These are phyloP conservation scores for Drosophila atripex DNA, from an alignment of 2,888 invertebrate species.

Conservation along the genomic window DNA sequence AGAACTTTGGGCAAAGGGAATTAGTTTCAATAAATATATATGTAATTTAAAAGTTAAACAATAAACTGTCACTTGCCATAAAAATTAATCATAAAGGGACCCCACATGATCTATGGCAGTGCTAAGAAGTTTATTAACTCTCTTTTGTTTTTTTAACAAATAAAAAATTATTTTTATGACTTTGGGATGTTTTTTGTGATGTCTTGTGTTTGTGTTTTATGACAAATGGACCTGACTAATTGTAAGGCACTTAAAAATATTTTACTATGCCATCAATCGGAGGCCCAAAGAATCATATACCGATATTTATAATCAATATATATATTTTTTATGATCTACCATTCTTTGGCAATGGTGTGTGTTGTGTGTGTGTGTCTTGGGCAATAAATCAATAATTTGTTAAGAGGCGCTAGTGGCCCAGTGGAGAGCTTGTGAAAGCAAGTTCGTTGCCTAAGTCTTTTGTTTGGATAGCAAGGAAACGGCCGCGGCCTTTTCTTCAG, in stretches of 20 bases:
- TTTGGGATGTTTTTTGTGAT: slow-evolving; percentile 13
- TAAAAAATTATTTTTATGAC: slow-evolving; percentile 14
- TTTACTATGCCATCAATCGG: slow-evolving; percentile 35
- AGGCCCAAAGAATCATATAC: neutral
- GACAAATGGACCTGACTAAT: slow-evolving; percentile 69
- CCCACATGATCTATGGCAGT: slow-evolving; percentile 15
- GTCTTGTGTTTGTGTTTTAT: slow-evolving; percentile 52
- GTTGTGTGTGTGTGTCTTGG: slow-evolving; percentile 32
- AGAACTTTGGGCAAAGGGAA: neutral
- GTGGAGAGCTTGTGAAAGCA: slow-evolving; percentile 67
- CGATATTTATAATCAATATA: slow-evolving; percentile 28
- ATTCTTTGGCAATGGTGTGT: slow-evolving; percentile 23
- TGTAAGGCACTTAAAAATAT: slow-evolving; percentile 66
- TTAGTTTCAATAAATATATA: neutral
- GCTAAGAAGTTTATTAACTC: slow-evolving; percentile 36
- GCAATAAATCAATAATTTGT: slow-evolving; percentile 75
- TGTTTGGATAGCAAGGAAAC: slow-evolving; percentile 64
- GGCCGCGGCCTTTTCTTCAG: slow-evolving; percentile 28
- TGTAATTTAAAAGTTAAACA: neutral
- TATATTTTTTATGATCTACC: slow-evolving; percentile 44
- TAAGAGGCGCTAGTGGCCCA: slow-evolving; percentile 57
- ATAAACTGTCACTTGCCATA: slow-evolving; percentile 1
- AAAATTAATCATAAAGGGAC: slow-evolving; percentile 3
- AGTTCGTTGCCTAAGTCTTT: slow-evolving; percentile 78
- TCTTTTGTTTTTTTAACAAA: neutral